Base-by-base conservation (phyloP, 37 sponge, comb jelly and placozoan species). In the Beroe forskalii region DNA sequence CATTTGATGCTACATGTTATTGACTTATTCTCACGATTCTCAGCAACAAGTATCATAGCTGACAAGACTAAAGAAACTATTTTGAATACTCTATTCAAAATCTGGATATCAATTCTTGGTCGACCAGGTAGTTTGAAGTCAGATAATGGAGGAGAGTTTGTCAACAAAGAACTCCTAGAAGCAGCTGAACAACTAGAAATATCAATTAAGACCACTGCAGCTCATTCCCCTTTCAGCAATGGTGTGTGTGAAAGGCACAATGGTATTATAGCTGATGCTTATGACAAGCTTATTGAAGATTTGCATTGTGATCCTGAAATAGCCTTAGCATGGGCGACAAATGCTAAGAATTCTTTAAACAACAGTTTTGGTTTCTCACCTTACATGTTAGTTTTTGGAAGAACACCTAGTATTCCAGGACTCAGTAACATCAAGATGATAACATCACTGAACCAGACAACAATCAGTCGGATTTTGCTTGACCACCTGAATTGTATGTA, bases 61-160 rank as follows among this genome's bases (percentile, higher is more conserved):
- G n/a, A 20, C 24, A 80, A 80, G 30, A 20, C 37, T 43, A 9
- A 17, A 24, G 30, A 17, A 33, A 6, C n/a, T 6, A 23, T 80
- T 9, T 25, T 44, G n/a, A 22, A 6, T 1, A 23, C n/a, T 32
- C 3, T 80, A 17, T 40, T 42, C 6, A 30, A 41, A 0, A 44
- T 0, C 12, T 80, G 86, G 86, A 39, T 80, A 33, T 1, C 2
- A 6, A 38, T 80, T 6, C 42, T 80, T 6, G 86, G 86, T 19
- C 12, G 86, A 25, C 86, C 86, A 3, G 25, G 0, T 1, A 41
- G 37, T 0, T 24, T 43, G 24, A 1, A 22, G n/a, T 35, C 31
- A 2, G 86, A 80, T 48, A 80, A 80, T 37, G 86, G 86, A 4
- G 86, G 86, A 8, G 86, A 80, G 28, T 80, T 80, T 44, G 55